Evolutionary conservation across 2,888 invertebrate species (phyloP).

Genomic region (Cerceris ruficornis): DNA sequence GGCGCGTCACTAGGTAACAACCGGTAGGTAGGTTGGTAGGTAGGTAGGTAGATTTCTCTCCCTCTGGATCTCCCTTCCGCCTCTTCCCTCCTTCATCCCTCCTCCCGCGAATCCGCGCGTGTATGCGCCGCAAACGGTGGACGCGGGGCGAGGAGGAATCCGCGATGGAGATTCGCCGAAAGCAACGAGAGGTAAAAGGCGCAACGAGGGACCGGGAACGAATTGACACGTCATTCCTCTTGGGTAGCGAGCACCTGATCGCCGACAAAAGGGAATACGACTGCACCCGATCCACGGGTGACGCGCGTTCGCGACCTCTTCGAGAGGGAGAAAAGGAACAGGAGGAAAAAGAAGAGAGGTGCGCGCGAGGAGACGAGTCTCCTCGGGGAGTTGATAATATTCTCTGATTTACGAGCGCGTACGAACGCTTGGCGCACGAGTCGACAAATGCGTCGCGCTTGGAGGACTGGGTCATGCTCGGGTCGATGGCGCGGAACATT

Average conservation of each 20-base stretch:
- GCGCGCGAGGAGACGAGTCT: background rate
- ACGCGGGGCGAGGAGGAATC: constrained; percentile 4
- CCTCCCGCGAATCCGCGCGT: constrained; percentile 26
- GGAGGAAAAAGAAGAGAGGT: constrained; percentile 9
- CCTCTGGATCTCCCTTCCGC: constrained; percentile 13
- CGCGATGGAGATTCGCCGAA: constrained; percentile 41
- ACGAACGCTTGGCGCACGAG: no score
- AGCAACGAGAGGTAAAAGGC: constrained; percentile 45
- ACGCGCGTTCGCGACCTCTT: constrained; percentile 53
- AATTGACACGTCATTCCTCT: constrained; percentile 66
- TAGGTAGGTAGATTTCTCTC: constrained; percentile 39
- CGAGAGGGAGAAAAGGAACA: background rate
- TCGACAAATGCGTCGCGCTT: no score
- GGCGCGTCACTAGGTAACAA: constrained; percentile 74
- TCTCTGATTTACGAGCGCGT: no score
- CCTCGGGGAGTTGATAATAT: no score
- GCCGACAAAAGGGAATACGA: constrained; percentile 61
- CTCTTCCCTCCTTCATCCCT: constrained; percentile 1
- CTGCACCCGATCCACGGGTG: constrained; percentile 38
- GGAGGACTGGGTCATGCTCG: no score
- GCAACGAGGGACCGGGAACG: constrained; percentile 40
- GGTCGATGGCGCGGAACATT: no score
- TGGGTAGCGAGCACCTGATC: constrained; percentile 59
- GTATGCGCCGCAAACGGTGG: constrained; percentile 29
- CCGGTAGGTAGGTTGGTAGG: constrained; percentile 70